Evolutionary conservation across 2,113 vertebrate species (phyloP).

Genomic region (Seriola aureovittata): DNA sequence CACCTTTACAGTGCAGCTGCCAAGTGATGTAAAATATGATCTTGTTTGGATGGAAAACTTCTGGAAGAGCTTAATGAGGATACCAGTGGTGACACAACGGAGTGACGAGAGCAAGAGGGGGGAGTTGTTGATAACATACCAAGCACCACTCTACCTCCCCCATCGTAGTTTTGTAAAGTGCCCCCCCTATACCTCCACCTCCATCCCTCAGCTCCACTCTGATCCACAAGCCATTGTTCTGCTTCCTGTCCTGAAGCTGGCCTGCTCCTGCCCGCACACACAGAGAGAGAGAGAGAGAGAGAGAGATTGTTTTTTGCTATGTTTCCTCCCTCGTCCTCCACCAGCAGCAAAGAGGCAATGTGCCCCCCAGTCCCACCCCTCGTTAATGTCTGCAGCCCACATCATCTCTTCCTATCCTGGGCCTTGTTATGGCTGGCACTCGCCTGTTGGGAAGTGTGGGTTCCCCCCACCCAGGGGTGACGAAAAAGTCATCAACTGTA

Average conservation of each 20-base stretch:
- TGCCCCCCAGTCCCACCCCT: constrained; percentile 44
- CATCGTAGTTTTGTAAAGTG: constrained; percentile 1
- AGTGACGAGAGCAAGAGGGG: constrained; percentile 8
- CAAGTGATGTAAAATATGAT: constrained; percentile 25
- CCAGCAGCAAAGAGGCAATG: constrained; percentile 38
- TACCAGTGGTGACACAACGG: constrained; percentile 37
- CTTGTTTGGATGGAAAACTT: constrained; percentile 48
- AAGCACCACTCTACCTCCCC: not conserved
- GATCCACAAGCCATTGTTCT: constrained; percentile 73
- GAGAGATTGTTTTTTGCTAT: constrained; percentile 68
- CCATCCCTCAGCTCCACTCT: constrained; percentile 53
- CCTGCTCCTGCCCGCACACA: constrained; percentile 29
- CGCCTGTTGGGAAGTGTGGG: constrained; percentile 18
- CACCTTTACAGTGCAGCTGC: not conserved
- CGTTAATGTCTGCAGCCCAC: constrained; percentile 71
- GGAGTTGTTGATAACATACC: constrained; percentile 61
- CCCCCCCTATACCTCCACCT: constrained; percentile 30
- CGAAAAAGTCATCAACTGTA: too few relatives aligned
- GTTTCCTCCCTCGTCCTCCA: constrained; percentile 60
- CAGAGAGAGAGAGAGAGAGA: constrained; percentile 16
- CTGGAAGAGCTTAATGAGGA: constrained; percentile 47
- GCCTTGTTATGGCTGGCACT: constrained; percentile 67
- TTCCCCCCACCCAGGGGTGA: not conserved
- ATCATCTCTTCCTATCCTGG: constrained; percentile 75
- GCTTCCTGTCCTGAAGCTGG: constrained; percentile 82